Base-by-base conservation (phyloP, 1,140 invertebrate genomes). In the Saccostrea cuccullata region DNA sequence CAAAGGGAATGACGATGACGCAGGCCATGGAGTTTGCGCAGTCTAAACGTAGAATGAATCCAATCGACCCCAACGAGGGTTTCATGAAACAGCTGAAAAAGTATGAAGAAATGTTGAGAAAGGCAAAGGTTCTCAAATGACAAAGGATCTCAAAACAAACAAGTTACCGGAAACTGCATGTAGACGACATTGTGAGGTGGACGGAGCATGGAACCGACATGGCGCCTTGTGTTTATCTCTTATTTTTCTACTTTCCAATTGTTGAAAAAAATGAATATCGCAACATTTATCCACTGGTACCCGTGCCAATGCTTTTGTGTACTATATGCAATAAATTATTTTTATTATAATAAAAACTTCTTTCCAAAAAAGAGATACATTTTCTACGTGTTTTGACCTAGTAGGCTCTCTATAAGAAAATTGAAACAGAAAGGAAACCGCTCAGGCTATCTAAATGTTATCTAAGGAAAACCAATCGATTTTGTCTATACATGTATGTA, bases 21-120 rank as follows among this genome's bases (percentile, higher is more conserved):
- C 97, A 97, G 91, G 98, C 98, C 6, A 96, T 98, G 90, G 96
- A 97, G 86, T 97, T 98, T 95, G 98, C 99, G 0, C 98, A 98
- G 94, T 96, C 97, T 82, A 98, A 98, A 94, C 96, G 98, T 30
- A 77, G 70, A 36, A 98, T 96, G 90, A 84, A 84, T n/a, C 98
- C 98, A 94, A 98, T 99, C 82, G 98, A 98, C 94, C 98, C 98
- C 2, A 99, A 99, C 94, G 97, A 96, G 82, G 98, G 97, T 92
- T 99, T 99, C 95, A 96, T 99, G 26, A 96, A 97, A 90, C 98
- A 99, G 95, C 95, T 99, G 88, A 98, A 98, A 95, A 98, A 97
- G 15, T 99, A 99, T 94, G 98, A 98, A 95, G 86, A 88, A 56
- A 40, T 77, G 55, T 73, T 87, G 30, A 87, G 26, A 87, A 55